Conservation (phyloP, 2,888 invertebrate genomes). For the Ophraella communa region DNA sequence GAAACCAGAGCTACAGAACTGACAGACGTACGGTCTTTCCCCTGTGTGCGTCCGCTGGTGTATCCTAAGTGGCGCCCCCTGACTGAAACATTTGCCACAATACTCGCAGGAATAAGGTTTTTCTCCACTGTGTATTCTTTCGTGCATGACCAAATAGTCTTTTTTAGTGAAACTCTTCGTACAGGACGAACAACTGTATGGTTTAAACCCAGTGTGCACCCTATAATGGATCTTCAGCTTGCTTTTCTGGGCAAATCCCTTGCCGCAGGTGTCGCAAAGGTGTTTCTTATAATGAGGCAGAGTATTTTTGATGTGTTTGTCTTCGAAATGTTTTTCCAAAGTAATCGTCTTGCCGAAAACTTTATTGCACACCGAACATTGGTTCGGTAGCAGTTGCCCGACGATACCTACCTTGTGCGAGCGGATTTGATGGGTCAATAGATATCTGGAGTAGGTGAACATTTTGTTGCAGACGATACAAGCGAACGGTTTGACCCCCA, state of each 20-base stretch:
- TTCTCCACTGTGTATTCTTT: constrained; percentile 53
- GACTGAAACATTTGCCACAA: constrained; percentile 54
- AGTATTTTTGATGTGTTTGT: constrained; percentile 49
- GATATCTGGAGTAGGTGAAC: constrained; percentile 60
- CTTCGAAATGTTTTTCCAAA: constrained; percentile 60
- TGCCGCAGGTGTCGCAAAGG: constrained; percentile 54
- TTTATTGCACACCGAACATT: constrained; percentile 51
- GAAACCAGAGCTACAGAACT: constrained; percentile 65
- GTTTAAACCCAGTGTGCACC: constrained; percentile 63
- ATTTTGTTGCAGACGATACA: constrained; percentile 64
- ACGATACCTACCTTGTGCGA: constrained; percentile 55
- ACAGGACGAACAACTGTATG: constrained; percentile 51
- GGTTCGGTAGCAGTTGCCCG: constrained; percentile 58
- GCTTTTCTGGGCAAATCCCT: constrained; percentile 52
- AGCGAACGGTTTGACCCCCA: constrained; percentile 61
- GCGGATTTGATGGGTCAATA: constrained; percentile 51
- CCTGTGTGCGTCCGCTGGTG: constrained; percentile 52
- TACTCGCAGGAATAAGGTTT: constrained; percentile 53
- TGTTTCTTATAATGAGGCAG: constrained; percentile 49
- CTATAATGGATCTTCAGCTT: constrained; percentile 50
- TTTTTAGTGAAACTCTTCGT: constrained; percentile 63
- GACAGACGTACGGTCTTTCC: constrained; percentile 60
- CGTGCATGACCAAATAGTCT: constrained; percentile 50
- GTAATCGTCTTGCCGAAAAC: constrained; percentile 51
- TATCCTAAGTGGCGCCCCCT: constrained; percentile 50